These are phyloP conservation scores for Hylaeus volcanicus DNA, from an alignment of 1,140 invertebrate species.

Conservation along the genomic window DNA sequence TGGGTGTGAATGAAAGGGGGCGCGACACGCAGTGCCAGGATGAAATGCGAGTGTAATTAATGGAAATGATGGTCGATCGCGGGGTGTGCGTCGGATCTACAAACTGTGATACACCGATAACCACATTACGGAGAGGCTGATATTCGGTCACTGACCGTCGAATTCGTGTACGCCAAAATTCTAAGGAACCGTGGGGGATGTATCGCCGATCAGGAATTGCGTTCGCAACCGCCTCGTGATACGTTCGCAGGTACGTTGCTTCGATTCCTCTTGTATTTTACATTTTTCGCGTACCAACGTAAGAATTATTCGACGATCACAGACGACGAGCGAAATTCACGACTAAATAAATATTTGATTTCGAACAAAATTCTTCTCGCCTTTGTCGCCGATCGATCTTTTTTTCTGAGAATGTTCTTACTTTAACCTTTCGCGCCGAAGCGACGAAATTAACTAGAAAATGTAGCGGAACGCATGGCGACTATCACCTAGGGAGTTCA, in stretches of 20 bases:
- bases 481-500: no score
- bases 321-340: no score
- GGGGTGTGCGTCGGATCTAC: constrained; percentile 48
- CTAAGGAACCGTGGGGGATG: constrained; percentile 24
- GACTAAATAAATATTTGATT: no score
- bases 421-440: no score
- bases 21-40: constrained; percentile 41
- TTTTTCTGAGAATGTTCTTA: no score
- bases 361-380: neutral
- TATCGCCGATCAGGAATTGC: constrained; percentile 37
- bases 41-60: constrained; percentile 60
- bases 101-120: constrained; percentile 58
- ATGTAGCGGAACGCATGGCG: no score
- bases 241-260: constrained; percentile 41
- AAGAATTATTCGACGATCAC: no score
- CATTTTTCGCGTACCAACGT: neutral
- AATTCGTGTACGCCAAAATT: constrained; percentile 4
- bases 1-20: constrained; percentile 50
- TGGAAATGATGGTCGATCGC: constrained; percentile 60
- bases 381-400: no score
- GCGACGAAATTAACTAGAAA: no score
- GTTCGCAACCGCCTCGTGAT: constrained; percentile 46
- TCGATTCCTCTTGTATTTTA: neutral
- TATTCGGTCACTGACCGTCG: constrained; percentile 37
- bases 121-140: constrained; percentile 23